Evolutionary conservation across 2,888 invertebrate species (phyloP).

Genomic region (Pherbina coryleti): DNA sequence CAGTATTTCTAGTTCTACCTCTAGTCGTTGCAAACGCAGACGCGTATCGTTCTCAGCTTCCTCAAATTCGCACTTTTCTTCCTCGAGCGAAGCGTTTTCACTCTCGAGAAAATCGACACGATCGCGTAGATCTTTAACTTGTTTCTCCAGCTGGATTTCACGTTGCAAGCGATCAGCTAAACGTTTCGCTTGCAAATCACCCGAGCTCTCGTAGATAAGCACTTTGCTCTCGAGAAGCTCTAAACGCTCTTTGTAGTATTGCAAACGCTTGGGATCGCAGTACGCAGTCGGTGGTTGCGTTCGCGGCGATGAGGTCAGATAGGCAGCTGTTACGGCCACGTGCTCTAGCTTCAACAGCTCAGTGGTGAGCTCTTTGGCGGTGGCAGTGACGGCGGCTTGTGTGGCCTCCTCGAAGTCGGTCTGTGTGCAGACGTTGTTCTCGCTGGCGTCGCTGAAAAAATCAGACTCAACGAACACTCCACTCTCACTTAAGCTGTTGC

Average conservation of each 20-base stretch:
- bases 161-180: slow-evolving; percentile 75
- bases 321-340: background rate
- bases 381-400: slow-evolving; percentile 39
- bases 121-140: slow-evolving; percentile 70
- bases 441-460: slow-evolving; percentile 53
- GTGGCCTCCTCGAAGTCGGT: slow-evolving; percentile 72
- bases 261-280: slow-evolving; percentile 73
- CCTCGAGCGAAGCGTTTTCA: slow-evolving; percentile 77
- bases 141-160: slow-evolving; percentile 73
- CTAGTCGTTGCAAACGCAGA: slow-evolving; percentile 71
- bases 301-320: background rate
- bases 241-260: slow-evolving; percentile 77
- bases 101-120: slow-evolving; percentile 74
- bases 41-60: slow-evolving; percentile 82
- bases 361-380: slow-evolving; percentile 70
- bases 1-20: slow-evolving; percentile 75
- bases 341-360: slow-evolving; percentile 76
- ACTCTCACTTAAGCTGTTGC: slow-evolving; percentile 77
- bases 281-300: background rate
- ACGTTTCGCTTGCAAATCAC: slow-evolving; percentile 75
- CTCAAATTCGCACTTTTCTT: slow-evolving; percentile 81
- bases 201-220: slow-evolving; percentile 76
- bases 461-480: slow-evolving; percentile 80
- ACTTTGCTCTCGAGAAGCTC: slow-evolving; percentile 77
- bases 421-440: slow-evolving; percentile 61